phyloP scores from a whole-genome alignment of 1,140 invertebrate genomes.

The Drosophila albomicans region DNA sequence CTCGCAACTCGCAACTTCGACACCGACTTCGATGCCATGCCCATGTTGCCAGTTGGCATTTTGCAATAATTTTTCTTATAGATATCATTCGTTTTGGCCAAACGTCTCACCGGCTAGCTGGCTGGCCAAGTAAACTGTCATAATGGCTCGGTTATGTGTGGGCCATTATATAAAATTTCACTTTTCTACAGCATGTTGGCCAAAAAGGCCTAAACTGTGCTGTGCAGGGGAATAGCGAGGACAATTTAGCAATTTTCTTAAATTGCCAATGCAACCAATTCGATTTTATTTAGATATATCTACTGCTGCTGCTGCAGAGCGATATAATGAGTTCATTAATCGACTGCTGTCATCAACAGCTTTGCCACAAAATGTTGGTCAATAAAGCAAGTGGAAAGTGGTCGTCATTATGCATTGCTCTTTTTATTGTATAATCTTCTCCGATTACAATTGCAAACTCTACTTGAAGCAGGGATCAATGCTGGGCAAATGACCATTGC shows the following conservation, averaged over 20 bases:
- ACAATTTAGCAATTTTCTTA: slow-evolving; percentile 51
- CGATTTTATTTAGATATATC: slow-evolving; percentile 7
- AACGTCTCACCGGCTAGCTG: neutral
- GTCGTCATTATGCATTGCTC: neutral
- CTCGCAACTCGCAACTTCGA: neutral
- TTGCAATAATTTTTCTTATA: slow-evolving; percentile 72
- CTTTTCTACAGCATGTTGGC: slow-evolving; percentile 55
- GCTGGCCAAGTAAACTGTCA: slow-evolving; percentile 71
- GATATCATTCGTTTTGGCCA: slow-evolving; percentile 72
- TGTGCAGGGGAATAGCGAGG: slow-evolving; percentile 3
- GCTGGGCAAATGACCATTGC: slow-evolving; percentile 60
- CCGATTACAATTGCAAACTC: neutral
- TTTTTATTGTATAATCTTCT: slow-evolving; percentile 45
- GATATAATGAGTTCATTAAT: slow-evolving; percentile 41
- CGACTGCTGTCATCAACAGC: slow-evolving; percentile 11
- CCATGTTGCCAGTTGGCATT: slow-evolving; percentile 40
- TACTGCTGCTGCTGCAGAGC: neutral
- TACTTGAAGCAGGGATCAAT: slow-evolving; percentile 67
- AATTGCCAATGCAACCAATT: slow-evolving; percentile 14
- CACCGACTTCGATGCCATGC: slow-evolving; percentile 19
- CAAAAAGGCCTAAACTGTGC: slow-evolving; percentile 51
- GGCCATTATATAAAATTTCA: slow-evolving; percentile 78
- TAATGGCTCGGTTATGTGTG: slow-evolving; percentile 74
- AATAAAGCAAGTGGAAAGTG: slow-evolving; percentile 46
- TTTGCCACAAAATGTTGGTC: slow-evolving; percentile 34